Base-by-base conservation (phyloP, 2,888 invertebrate genomes). In the Trisateles emortualis region DNA sequence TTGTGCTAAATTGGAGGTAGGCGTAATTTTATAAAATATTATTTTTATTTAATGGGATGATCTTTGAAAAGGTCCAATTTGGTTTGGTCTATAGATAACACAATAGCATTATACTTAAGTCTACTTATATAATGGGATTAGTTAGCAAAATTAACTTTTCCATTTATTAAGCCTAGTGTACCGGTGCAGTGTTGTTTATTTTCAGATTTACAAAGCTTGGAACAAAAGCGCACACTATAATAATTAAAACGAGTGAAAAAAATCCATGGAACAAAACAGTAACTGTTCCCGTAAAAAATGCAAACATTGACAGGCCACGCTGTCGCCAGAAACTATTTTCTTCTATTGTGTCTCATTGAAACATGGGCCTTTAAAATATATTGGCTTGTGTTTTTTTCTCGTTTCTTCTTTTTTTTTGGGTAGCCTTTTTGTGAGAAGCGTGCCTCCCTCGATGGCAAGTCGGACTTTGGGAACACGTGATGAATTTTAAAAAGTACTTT, bases 401-500 rank as follows among this genome's bases (percentile, higher is more conserved):
- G 52, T 71, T 71, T 72, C 66, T 73, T 67, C 74, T 72, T 68
- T 79, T 68, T 79, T 84, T 87, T 80, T 81, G 74, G 66, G 69
- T 60, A 70, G 51, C 54, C 74, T 85, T 87, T 86, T 88, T 86
- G 80, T 87, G 78, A 65, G 75, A 87, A 87, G 83, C 84, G 76
- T 81, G 84, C 84, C 82, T 87, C 83, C 77, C 75, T 84, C 79
- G 78, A 81, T 78, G 83, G 78, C 65, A 78, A 79, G 67, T 73
- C 70, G 62, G 77, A 71, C 75, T 83, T 80, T 72, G 64, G 69
- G 68, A 71, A 86, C 87, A 85, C 68, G 88, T 86, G 88, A 87
- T 89, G 90, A 90, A 91, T 92, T 90, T 89, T 86, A 90, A 92
- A 85, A 85, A 82, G 84, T 81, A 62, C 74, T 63, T 76, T 82